Evolutionary conservation across 2,113 vertebrate species (phyloP).

Genomic region (Patagioenas fasciata): DNA sequence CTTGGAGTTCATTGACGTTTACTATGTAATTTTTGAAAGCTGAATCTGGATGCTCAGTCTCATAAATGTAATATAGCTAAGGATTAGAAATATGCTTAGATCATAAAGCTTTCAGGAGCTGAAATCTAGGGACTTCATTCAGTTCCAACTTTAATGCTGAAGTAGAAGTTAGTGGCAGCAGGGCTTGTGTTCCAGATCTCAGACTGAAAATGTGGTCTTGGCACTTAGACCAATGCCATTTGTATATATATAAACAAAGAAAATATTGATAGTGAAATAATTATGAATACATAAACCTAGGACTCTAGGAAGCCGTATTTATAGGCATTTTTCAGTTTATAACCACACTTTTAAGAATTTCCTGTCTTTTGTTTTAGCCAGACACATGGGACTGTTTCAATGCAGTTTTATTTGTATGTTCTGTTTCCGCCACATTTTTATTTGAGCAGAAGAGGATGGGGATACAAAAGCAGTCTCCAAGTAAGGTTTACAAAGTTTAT

Average conservation of each 20-base stretch:
- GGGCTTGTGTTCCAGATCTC: not conserved
- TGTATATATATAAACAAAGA: not conserved
- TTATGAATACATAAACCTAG: not conserved
- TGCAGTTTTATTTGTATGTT: constrained; percentile 44
- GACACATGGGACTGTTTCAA: constrained; percentile 35
- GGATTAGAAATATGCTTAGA: not conserved
- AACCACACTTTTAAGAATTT: constrained; percentile 38
- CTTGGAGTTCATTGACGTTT: not conserved
- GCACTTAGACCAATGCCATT: not conserved
- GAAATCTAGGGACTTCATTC: not conserved
- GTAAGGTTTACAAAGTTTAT: constrained; percentile 37
- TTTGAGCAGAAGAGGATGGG: constrained; percentile 29
- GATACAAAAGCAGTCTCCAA: constrained; percentile 1
- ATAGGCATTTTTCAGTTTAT: constrained; percentile 34
- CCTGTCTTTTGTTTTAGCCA: constrained; percentile 51
- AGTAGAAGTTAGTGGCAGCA: not conserved
- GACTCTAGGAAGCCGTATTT: not conserved
- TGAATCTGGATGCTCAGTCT: not conserved
- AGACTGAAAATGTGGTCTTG: not conserved
- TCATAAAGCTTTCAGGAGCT: not conserved
- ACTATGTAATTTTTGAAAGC: not conserved
- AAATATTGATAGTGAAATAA: constrained; percentile 5
- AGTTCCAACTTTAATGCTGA: not conserved
- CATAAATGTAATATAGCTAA: not conserved
- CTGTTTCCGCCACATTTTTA: constrained; percentile 41